Evolutionary conservation across 53 echinoderm and acorn worm species (phyloP), one percentile per base, ranked within the genome.

Genomic region (Crossaster papposus): DNA sequence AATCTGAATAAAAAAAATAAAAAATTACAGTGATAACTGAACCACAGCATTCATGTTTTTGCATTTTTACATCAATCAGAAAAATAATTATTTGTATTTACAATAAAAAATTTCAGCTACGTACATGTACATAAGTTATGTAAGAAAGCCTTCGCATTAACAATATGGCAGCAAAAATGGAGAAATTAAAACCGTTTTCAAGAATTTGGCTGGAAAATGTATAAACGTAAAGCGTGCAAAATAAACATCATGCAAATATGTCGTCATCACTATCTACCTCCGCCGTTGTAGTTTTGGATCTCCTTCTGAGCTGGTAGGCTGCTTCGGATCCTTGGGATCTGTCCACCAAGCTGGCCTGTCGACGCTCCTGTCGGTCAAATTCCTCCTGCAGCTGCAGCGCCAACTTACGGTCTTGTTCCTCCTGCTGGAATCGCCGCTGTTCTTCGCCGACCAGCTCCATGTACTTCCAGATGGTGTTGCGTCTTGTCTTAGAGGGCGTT

Each of bases 361-460:
- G 15, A 53, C 85, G 90, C 51, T 77, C 77, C 77, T 99, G 94
- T 44, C 83, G 80, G 74, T 99, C 92, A 85, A 96, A 93, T 81
- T 96, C 90, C 64, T 82, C 82, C 77, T 99, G 99, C 20, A 99
- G 94, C 36, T 90, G 73, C 88, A 96, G 78, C 2, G 99, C 99
- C 29, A 99, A 68, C 80, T 89, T 89, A 13, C 91, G 51, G 80
- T 99, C 99, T 36, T 91, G 63, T 53, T 96, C 99, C 77, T 99
- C 99, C 72, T 99, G 99, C 23, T 88, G 51, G 14, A 99, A 36
- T 26, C 94, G 91, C 70, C 62, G 77, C 83, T 95, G 85, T 55
- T 97, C 97, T 79, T 95, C 90, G 17, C 80, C 90, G 55, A 95
- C 54, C 12, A 97, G 93, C 83, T 95, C 94, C 94, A 97, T 90